These are phyloP conservation scores for Melieria omissa DNA, from an alignment of 2,888 invertebrate genomes.

Conservation along the genomic window DNA sequence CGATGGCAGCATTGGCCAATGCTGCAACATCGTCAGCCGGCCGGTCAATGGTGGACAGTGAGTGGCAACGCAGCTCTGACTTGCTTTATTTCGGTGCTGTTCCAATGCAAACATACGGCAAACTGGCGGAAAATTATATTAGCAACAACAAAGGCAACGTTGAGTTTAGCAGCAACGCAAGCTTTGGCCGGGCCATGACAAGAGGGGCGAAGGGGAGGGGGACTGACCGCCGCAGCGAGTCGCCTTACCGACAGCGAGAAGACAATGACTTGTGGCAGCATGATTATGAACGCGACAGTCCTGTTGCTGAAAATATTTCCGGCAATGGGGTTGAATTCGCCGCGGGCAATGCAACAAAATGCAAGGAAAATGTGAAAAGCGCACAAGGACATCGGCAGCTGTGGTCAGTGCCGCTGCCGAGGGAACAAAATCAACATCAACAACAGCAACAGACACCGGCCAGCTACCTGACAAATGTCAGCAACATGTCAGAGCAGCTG, in stretches of 20 bases:
- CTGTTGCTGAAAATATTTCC: conserved; percentile 5
- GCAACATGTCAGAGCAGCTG: conserved; percentile 35
- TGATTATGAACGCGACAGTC: conserved; percentile 4
- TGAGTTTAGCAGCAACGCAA: conserved; percentile 39
- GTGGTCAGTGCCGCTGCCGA: conserved; percentile 11
- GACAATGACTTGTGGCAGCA: conserved; percentile 28
- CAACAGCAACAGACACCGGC: conserved; percentile 30
- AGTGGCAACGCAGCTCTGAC: background rate
- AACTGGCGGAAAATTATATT: conserved; percentile 39
- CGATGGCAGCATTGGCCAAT: conserved; percentile 24
- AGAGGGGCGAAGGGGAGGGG: conserved; percentile 6
- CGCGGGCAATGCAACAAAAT: conserved; percentile 44
- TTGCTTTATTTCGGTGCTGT: background rate
- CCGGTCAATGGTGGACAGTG: conserved; percentile 36
- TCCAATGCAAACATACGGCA: background rate
- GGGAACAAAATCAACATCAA: conserved; percentile 21
- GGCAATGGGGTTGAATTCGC: conserved; percentile 48
- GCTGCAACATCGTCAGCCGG: background rate
- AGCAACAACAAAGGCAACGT: conserved; percentile 7
- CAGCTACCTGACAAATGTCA: conserved; percentile 45
- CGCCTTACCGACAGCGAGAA: conserved; percentile 14
- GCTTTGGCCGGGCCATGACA: conserved; percentile 18
- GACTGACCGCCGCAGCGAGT: conserved; percentile 30
- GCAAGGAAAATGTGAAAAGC: conserved; percentile 27
- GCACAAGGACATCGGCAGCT: conserved; percentile 11